These are phyloP conservation scores for Rhyacophila brunnea DNA, from an alignment of 1,140 invertebrate species.

Conservation along the genomic window DNA sequence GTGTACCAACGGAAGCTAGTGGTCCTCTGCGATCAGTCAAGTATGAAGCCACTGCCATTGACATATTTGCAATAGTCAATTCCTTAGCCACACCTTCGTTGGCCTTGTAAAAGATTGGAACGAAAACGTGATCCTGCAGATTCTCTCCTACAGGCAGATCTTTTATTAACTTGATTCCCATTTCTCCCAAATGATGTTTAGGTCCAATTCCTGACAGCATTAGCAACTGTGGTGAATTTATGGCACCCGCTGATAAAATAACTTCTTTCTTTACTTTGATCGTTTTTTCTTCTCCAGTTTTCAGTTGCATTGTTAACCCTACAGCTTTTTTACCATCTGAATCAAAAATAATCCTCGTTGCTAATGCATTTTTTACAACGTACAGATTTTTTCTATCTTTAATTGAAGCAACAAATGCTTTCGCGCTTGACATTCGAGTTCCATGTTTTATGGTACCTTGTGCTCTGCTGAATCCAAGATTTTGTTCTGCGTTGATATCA, in stretches of 20 bases:
- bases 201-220: slow-evolving; percentile 75
- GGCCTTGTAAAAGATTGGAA: not conserved
- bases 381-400: not conserved
- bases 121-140: not conserved
- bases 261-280: not conserved
- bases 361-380: not conserved
- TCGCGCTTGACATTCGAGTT: slow-evolving; percentile 5
- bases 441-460: slow-evolving; percentile 40
- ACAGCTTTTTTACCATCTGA: slow-evolving; percentile 39
- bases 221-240: slow-evolving; percentile 73
- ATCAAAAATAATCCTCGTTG: not conserved
- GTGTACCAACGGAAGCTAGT: slow-evolving; percentile 1
- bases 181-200: slow-evolving; percentile 55
- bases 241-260: slow-evolving; percentile 64
- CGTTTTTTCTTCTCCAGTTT: not conserved
- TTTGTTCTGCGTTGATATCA: slow-evolving; percentile 55
- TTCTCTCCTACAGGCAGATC: not conserved
- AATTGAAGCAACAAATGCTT: not conserved
- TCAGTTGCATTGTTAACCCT: slow-evolving; percentile 40
- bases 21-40: slow-evolving; percentile 8
- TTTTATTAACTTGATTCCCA: slow-evolving; percentile 46
- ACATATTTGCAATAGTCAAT: not conserved
- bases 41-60: not conserved
- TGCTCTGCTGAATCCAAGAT: slow-evolving; percentile 34
- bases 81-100: not conserved